Conservation (phyloP, 2,113 vertebrate species). For the Bettongia penicillata region DNA sequence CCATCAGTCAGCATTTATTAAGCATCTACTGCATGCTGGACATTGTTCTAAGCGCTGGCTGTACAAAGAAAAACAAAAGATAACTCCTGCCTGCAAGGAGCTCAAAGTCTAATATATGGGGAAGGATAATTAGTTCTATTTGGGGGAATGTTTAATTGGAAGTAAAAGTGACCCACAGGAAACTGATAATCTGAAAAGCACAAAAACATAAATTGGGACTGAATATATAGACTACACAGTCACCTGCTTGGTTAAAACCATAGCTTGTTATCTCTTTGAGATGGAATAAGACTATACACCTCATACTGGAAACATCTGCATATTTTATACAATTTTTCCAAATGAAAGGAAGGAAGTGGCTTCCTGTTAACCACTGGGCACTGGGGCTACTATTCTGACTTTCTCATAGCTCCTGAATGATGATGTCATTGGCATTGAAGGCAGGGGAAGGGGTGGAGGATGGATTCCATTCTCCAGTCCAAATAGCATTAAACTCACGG, state of each 20-base stretch:
- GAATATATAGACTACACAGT: neutral
- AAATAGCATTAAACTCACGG: constrained; percentile 24
- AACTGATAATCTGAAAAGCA: neutral
- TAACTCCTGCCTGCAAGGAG: neutral
- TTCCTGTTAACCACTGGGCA: neutral
- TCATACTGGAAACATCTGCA: neutral
- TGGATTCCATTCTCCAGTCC: neutral
- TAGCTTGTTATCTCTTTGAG: neutral
- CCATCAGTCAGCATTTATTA: neutral
- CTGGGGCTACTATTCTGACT: neutral
- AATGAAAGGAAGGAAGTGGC: neutral
- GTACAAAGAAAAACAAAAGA: neutral
- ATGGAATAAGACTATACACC: neutral
- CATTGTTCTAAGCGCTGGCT: neutral
- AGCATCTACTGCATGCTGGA: neutral
- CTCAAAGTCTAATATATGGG: neutral
- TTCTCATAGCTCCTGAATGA: neutral
- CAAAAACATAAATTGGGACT: neutral
- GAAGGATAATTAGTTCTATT: neutral
- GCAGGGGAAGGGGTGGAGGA: neutral
- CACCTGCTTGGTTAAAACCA: neutral
- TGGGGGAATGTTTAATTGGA: neutral
- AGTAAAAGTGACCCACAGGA: neutral
- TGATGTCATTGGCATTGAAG: neutral
- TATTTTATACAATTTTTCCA: neutral